Evolutionary conservation across 2,113 vertebrate species (phyloP).

Genomic region (Coracopsis vasa): DNA sequence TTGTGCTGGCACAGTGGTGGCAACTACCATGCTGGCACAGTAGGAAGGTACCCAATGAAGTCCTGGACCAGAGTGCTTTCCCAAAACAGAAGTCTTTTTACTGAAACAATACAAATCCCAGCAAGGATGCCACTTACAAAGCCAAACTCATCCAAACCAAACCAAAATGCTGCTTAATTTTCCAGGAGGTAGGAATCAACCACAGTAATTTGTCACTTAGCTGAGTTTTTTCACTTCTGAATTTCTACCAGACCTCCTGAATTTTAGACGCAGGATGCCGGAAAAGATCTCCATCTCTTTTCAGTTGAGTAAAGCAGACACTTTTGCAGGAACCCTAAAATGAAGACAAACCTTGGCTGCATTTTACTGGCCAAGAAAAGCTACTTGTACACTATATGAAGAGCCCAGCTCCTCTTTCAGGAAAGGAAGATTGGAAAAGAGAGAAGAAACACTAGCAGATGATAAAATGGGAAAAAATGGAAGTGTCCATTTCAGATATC

Average conservation of each 20-base stretch:
- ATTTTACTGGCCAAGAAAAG: not conserved
- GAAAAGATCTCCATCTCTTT: not conserved
- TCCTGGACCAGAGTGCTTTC: not conserved
- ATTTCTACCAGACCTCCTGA: not conserved
- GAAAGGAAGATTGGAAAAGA: not conserved
- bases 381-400: not conserved
- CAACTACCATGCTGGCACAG: not conserved
- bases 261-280: not conserved
- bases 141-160: not conserved
- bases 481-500: not conserved
- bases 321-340: not conserved
- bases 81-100: not conserved
- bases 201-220: not conserved
- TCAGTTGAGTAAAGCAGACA: not conserved
- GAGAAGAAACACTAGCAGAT: not conserved
- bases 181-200: not conserved
- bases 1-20: not conserved
- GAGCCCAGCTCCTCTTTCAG: not conserved
- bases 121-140: not conserved
- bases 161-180: not conserved
- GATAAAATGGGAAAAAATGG: not conserved
- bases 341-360: not conserved
- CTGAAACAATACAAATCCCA: not conserved
- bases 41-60: not conserved
- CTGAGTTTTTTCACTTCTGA: not conserved